Evolutionary conservation across 1,140 invertebrate species (phyloP).

Genomic region (Papilio aristodemus): DNA sequence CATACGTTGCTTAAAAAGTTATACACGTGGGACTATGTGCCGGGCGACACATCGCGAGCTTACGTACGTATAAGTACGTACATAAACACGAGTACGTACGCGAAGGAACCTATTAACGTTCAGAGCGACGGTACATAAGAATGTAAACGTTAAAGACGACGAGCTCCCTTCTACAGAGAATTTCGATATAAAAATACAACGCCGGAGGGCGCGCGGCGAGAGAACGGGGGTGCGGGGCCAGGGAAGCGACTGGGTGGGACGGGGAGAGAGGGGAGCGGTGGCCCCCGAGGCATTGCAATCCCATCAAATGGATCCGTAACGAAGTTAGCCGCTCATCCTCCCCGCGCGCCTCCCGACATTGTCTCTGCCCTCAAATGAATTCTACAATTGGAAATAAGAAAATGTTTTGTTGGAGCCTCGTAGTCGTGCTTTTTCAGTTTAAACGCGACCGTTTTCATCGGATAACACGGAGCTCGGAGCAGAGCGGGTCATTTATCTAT

Average conservation of each 20-base stretch:
- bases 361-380: slow-evolving; percentile 80
- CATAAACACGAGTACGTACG: slow-evolving; percentile 42
- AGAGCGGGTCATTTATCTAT: not conserved
- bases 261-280: slow-evolving; percentile 48
- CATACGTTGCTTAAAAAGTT: slow-evolving; percentile 67
- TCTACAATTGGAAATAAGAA: slow-evolving; percentile 80
- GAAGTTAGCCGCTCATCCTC: slow-evolving; percentile 79
- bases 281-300: slow-evolving; percentile 78
- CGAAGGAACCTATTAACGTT: slow-evolving; percentile 73
- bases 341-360: slow-evolving; percentile 66
- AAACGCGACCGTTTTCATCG: slow-evolving; percentile 65
- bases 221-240: slow-evolving; percentile 49
- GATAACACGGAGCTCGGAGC: slow-evolving; percentile 55
- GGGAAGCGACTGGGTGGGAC: slow-evolving; percentile 56
- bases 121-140: slow-evolving; percentile 74
- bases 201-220: slow-evolving; percentile 56
- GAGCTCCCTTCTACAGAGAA: slow-evolving; percentile 61
- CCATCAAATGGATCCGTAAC: slow-evolving; percentile 78
- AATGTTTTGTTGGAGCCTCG: slow-evolving; percentile 74
- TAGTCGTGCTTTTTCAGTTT: slow-evolving; percentile 75
- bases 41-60: slow-evolving; percentile 32
- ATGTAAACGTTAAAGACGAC: slow-evolving; percentile 75
- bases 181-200: slow-evolving; percentile 76
- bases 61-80: slow-evolving; percentile 39
- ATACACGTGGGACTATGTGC: slow-evolving; percentile 40